A percentile compares a stretch with the other conserved stretches of the same genome.
Conservation (phyloP, 2,888 invertebrate species). For the Pachycephus smyrnensis region DNA sequence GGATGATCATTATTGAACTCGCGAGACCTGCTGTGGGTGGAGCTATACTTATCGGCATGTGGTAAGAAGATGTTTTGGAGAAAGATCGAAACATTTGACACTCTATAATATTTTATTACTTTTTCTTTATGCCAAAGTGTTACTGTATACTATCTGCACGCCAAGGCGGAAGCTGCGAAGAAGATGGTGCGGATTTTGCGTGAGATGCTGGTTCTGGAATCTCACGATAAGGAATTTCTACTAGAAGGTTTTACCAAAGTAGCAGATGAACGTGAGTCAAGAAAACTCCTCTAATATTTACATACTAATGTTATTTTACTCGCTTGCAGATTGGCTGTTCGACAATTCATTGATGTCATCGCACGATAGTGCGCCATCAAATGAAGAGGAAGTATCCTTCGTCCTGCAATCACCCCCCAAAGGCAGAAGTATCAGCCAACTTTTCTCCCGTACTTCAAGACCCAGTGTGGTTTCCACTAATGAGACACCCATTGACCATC, state of each 20-base stretch:
- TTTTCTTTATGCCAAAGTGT: conserved; percentile 65
- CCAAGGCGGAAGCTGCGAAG: conserved; percentile 73
- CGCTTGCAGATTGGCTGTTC: neutral
- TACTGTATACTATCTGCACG: conserved; percentile 74
- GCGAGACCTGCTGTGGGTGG: conserved; percentile 74
- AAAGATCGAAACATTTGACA: neutral
- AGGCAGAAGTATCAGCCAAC: neutral
- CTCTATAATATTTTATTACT: conserved; percentile 8
- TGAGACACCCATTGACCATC: neutral
- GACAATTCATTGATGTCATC: neutral
- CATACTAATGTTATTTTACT: neutral
- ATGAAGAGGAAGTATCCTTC: neutral
- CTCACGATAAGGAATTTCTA: conserved; percentile 79
- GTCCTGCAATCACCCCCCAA: neutral
- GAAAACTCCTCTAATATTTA: neutral
- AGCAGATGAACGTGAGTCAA: conserved; percentile 71
- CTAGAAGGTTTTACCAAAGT: conserved; percentile 73
- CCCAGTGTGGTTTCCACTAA: neutral
- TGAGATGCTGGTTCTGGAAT: conserved; percentile 75
- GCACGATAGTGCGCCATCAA: neutral
- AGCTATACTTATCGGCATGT: conserved; percentile 72
- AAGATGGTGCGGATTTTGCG: conserved; percentile 73
- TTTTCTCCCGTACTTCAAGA: neutral
- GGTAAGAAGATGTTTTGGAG: conserved; percentile 66
- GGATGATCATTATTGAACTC: conserved; percentile 68